These are phyloP conservation scores for Gymnocheta viridis DNA, from an alignment of 2,888 invertebrate genomes.

Conservation along the genomic window DNA sequence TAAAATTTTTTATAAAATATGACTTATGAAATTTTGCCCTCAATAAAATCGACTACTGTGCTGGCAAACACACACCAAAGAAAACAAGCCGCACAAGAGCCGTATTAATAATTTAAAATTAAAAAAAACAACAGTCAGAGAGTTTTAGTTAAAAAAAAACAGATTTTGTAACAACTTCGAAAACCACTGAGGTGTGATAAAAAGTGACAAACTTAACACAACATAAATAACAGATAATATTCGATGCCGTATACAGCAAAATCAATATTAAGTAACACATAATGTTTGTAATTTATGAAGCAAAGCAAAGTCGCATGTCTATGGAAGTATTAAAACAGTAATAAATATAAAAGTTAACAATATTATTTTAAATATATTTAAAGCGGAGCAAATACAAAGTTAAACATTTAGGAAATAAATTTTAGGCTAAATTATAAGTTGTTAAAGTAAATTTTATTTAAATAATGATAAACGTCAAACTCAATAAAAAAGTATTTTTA, in stretches of 20 bases:
- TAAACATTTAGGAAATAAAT: no score
- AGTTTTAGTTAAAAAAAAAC: conserved; percentile 6
- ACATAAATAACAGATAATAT: conserved; percentile 40
- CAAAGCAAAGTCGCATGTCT: not conserved
- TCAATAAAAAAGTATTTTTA: no score
- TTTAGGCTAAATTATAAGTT: no score
- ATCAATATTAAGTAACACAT: not conserved
- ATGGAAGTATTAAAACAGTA: not conserved
- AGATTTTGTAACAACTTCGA: not conserved
- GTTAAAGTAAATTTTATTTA: no score
- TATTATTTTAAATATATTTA: no score
- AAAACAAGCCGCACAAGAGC: conserved; percentile 4
- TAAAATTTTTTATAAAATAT: no score
- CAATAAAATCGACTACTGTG: conserved; percentile 16
- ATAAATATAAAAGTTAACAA: no score
- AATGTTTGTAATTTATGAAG: not conserved
- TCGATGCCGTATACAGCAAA: not conserved
- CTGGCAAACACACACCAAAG: not conserved
- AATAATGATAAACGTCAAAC: no score
- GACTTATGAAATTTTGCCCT: no score
- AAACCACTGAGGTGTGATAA: conserved; percentile 74
- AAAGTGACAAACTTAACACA: conserved; percentile 78
- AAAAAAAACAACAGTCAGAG: not conserved
- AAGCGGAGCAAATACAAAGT: no score
- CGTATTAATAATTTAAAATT: not conserved